phyloP scores from a whole-genome alignment of 2,888 invertebrate genomes.

The Lochmaea crataegi region DNA sequence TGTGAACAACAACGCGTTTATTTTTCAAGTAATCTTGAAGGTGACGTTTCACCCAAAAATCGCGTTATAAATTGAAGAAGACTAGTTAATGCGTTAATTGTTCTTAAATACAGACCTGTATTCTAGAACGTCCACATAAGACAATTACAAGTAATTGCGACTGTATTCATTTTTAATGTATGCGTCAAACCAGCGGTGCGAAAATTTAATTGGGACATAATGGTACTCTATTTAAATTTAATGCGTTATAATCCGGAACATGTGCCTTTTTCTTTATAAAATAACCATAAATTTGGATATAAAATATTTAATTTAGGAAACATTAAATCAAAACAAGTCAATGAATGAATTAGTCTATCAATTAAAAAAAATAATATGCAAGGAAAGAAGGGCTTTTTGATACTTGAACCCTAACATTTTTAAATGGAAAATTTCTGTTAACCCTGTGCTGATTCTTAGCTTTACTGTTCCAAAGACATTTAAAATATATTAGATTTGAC shows the following conservation, averaged over 20 bases:
- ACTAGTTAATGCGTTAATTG: slow-evolving; percentile 4
- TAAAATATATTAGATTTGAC: too few relatives aligned
- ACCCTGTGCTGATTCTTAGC: too few relatives aligned
- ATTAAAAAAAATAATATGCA: too few relatives aligned
- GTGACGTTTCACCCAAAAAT: too few relatives aligned
- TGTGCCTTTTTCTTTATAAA: slow-evolving; percentile 15
- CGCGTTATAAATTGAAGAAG: background rate
- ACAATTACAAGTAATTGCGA: slow-evolving; percentile 61
- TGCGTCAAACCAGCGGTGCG: slow-evolving; percentile 65
- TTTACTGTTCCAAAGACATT: too few relatives aligned
- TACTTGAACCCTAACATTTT: too few relatives aligned
- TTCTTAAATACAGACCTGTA: slow-evolving; percentile 42
- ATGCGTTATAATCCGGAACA: slow-evolving; percentile 47
- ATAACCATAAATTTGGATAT: slow-evolving; percentile 7
- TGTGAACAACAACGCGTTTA: too few relatives aligned
- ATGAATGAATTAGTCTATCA: too few relatives aligned
- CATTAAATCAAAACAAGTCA: background rate
- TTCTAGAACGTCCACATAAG: slow-evolving; percentile 39
- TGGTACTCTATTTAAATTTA: slow-evolving; percentile 64
- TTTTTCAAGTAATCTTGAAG: too few relatives aligned
- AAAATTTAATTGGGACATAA: slow-evolving; percentile 66
- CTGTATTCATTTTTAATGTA: slow-evolving; percentile 61
- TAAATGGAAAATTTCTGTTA: too few relatives aligned
- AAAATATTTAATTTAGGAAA: slow-evolving; percentile 4
- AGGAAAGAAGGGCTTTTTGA: too few relatives aligned